Evolutionary conservation across 1,140 invertebrate species (phyloP), one percentile per base, ranked within the genome.

Genomic region (Drosophila tsacasi): DNA sequence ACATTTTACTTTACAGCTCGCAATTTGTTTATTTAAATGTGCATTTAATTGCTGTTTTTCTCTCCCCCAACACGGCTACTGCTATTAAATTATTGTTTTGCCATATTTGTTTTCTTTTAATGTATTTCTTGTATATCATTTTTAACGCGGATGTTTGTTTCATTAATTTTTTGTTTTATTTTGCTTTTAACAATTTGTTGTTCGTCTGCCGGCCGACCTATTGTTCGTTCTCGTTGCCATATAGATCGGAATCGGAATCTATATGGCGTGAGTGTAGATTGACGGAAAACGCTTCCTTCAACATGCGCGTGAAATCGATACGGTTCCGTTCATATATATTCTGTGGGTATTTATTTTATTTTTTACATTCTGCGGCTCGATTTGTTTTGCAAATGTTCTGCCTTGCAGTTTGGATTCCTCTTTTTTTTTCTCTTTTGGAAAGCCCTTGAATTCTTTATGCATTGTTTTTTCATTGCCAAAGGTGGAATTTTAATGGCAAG

Each of bases 281-380:
- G 72, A 65, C 42, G 19, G 44, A 47, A 58, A 59, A 54, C 32
- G 47, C 78, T 81, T 73, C 55, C 66, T 58, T 66, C 58, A 75
- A 67, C 83, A 86, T 64, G 72, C 59, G 84, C 81, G 69, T 87
- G 84, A 81, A 87, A 84, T 89, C 77, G 69, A 87, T 89, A 90
- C 65, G 76, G 76, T 73, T 87, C 54, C 58, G 73, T 66, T 65
- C 57, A 39, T 64, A 35, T 42, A 42, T 46, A 7, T 67, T 67
- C 47, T 75, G 42, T 47, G 58, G 21, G 63, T 32, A 42, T 61
- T 42, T 35, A 15, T 47, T 35, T 49, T 47, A 9, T 27, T 49
- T 46, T 63, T 62, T 65, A 57, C 19, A 49, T 21, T 55, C 39
- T 39, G 35, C 17, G 0, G 35, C 21, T 69, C 42, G 52, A 73